Base-by-base conservation (phyloP, 2,113 vertebrate species). In the Charina bottae region DNA sequence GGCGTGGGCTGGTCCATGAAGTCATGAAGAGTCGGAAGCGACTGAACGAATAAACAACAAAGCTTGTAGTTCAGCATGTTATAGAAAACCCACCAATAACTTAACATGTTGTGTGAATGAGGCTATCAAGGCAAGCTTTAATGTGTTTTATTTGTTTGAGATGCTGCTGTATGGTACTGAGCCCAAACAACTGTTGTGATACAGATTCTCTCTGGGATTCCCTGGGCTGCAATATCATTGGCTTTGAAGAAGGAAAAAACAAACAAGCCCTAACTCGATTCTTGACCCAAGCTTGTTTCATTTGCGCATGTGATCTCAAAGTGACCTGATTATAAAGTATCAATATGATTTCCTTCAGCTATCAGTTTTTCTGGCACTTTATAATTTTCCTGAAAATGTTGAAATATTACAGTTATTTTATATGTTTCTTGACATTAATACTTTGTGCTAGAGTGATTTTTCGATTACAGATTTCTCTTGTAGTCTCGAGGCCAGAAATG, bases 401-500 rank as follows among this genome's bases (percentile, higher is more conserved):
- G 68, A 78, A 78, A 78, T 33, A 78, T 78, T 78, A 78, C 72
- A 42, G 72, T 78, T 78, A 78, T 78, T 78, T 78, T 78, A 78
- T n/a, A 68, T 78, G 72, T 78, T 42, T 78, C 72, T 78, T 78
- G 33, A 78, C 33, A 42, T 21, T 2, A 17, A 42, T 78, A 78
- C 72, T 78, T 78, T 21, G 72, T 78, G 72, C 72, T 78, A 78
- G 33, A 78, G 72, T 78, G 72, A 78, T 17, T 78, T 78, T 78
- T 78, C 6, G 33, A 78, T 78, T 37, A 42, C 72, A 42, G 72
- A 78, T 78, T 78, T 37, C 17, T 37, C 17, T 37, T 78, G 17
- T 17, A 78, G 72, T 78, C 72, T 78, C 72, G 6, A 42, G 72
- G 6, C 72, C 17, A 21, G 72, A 78, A 78, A 42, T 42, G 17